Evolutionary conservation across 2,888 invertebrate genomes (phyloP), one percentile per base, ranked within the genome.

Genomic region (Ophion ventricosus): DNA sequence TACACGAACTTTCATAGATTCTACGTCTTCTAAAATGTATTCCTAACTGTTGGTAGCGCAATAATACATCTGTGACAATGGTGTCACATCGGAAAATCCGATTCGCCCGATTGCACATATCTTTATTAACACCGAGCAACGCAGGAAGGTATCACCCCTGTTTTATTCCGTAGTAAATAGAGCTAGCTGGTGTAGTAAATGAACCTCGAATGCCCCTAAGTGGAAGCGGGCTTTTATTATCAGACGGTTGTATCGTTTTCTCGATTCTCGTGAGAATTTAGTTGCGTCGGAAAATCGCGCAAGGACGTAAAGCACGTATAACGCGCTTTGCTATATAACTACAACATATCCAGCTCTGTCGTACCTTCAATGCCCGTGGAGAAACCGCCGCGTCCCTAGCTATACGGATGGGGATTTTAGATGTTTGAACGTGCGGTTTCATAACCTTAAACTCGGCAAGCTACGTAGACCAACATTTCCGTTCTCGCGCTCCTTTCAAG

Each of bases 181-280:
- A 57, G 57, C 14, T 57, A 20, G 14, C 23, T 35, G 14, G 14
- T 43, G 14, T 20, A 14, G 57, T 23, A 20, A 20, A 26, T 35
- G 57, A 35, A 17, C 40, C 59, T 59, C 72, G 72, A 29, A 74
- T 23, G 5, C 23, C 40, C 25, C 66, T 17, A 66, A 67, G 72
- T 80, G 73, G 76, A 67, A 72, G 40, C 67, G 72, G 57, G 61
- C 83, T 49, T 80, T 73, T 61, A 76, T 73, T 56, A 77, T 80
- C 66, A 73, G 66, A 73, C 61, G 40, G 10, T 17, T 29, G 43
- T 7, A 70, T 25, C n/a, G 54, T 29, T 66, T 26, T 26, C 40
- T 61, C 73, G 49, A 70, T 20, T 72, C 75, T 63, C 63, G n/a
- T 54, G 80, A 63, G 76, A 43, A 56, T 80, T 77, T 61, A 67